Conservation (phyloP, 2,888 invertebrate genomes). For the Arctia plantaginis region DNA sequence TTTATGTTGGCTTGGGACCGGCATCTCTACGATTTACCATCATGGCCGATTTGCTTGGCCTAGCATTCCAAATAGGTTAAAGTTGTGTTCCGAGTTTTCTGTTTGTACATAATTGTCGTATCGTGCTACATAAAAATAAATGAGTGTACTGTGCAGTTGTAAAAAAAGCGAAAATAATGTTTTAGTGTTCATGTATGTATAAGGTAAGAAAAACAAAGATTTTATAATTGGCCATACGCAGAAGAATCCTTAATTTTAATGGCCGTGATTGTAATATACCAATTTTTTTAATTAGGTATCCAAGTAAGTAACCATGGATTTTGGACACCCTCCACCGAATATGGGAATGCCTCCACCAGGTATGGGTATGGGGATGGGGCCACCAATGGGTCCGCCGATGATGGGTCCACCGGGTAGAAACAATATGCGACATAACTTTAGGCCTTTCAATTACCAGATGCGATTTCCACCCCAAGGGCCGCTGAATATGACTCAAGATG, state of each 20-base stretch:
- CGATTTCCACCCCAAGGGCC: conserved; percentile 84
- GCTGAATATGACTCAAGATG: conserved; percentile 92
- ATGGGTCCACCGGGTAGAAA: conserved; percentile 74
- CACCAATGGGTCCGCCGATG: conserved; percentile 65
- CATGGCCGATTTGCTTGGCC: conserved; percentile 62
- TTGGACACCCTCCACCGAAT: conserved; percentile 82
- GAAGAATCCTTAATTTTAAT: conserved; percentile 38
- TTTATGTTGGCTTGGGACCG: not conserved
- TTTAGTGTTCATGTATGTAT: conserved; percentile 66
- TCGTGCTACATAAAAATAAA: conserved; percentile 53
- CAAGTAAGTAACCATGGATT: conserved; percentile 81
- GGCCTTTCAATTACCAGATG: conserved; percentile 83
- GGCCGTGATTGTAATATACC: conserved; percentile 63
- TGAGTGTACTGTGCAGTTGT: conserved; percentile 65
- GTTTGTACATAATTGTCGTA: conserved; percentile 60
- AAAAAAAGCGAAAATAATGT: conserved; percentile 71
- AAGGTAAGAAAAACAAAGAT: conserved; percentile 71
- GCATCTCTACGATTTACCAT: conserved; percentile 35
- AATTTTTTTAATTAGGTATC: conserved; percentile 82
- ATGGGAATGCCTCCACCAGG: conserved; percentile 79
- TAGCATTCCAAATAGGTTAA: conserved; percentile 72
- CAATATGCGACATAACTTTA: conserved; percentile 83
- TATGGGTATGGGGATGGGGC: conserved; percentile 72
- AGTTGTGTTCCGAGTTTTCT: conserved; percentile 63
- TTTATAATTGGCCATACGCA: conserved; percentile 49